phyloP scores from a whole-genome alignment of 1,140 invertebrate genomes.

The Zaprionus gabonicus region DNA sequence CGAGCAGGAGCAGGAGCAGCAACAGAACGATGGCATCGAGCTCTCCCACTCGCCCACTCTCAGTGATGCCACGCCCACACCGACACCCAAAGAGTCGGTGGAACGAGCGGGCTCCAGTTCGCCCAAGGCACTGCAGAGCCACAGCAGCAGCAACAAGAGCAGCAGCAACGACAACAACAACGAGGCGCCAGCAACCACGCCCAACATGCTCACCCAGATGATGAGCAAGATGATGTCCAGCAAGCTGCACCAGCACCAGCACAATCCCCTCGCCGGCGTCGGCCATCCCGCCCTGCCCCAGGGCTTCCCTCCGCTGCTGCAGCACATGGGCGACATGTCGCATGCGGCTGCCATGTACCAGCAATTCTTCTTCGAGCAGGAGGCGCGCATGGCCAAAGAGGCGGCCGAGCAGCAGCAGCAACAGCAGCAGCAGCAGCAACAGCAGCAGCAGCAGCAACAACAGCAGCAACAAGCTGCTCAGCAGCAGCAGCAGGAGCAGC shows the following conservation, averaged over 20 bases:
- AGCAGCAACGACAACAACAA: slow-evolving; percentile 44
- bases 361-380: slow-evolving; percentile 91
- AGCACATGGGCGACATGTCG: slow-evolving; percentile 87
- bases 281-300: slow-evolving; percentile 86
- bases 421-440: slow-evolving; percentile 86
- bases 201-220: slow-evolving; percentile 88
- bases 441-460: slow-evolving; percentile 84
- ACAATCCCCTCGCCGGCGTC: slow-evolving; percentile 77
- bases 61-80: slow-evolving; percentile 85
- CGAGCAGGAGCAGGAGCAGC: slow-evolving; percentile 85
- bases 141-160: slow-evolving; percentile 40
- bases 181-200: slow-evolving; percentile 70
- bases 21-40: slow-evolving; percentile 86
- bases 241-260: slow-evolving; percentile 86
- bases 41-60: slow-evolving; percentile 84
- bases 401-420: slow-evolving; percentile 86
- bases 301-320: slow-evolving; percentile 86
- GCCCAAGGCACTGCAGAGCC: slow-evolving; percentile 70
- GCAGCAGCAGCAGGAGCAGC: slow-evolving; percentile 85
- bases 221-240: slow-evolving; percentile 89
- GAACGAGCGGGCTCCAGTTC: slow-evolving; percentile 86
- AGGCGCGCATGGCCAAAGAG: slow-evolving; percentile 89
- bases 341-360: slow-evolving; percentile 91
- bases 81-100: slow-evolving; percentile 86
- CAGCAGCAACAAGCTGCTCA: slow-evolving; percentile 85